phyloP scores from a whole-genome alignment of 2,888 invertebrate species.

The Trachelus stipa region DNA sequence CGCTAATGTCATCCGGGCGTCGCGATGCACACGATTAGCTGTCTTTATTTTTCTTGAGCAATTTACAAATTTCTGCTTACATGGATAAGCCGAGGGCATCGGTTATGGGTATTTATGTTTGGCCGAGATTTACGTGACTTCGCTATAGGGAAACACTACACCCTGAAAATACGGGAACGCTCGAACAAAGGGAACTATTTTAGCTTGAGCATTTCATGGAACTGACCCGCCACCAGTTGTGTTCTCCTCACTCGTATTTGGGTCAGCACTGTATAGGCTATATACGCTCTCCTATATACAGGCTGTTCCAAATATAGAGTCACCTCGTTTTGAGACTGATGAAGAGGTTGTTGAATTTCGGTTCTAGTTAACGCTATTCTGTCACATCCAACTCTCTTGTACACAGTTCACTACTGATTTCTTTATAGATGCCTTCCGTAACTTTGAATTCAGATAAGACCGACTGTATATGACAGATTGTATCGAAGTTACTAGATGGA shows the following conservation, averaged over 20 bases:
- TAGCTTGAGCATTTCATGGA: constrained; percentile 42
- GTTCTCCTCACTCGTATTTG: constrained; percentile 45
- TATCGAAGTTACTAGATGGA: neutral
- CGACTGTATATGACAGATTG: neutral
- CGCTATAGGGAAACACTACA: neutral
- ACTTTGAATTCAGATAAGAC: neutral
- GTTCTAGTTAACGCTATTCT: neutral
- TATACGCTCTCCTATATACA: constrained; percentile 29
- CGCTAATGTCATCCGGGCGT: constrained; percentile 14
- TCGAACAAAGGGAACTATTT: constrained; percentile 50
- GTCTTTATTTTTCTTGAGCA: neutral
- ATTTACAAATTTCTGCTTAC: neutral
- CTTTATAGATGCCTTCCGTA: neutral
- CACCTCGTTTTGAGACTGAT: neutral
- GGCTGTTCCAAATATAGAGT: constrained; percentile 44
- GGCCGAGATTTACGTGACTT: neutral
- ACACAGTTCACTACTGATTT: neutral
- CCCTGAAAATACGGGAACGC: neutral
- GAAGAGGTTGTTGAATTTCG: neutral
- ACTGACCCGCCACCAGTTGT: constrained; percentile 37
- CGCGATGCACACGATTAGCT: constrained; percentile 1
- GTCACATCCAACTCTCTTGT: neutral
- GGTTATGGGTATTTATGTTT: neutral
- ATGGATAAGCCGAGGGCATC: neutral
- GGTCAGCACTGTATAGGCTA: constrained; percentile 35